Base-by-base conservation (phyloP, 1,140 invertebrate genomes). In the Riptortus pedestris region DNA sequence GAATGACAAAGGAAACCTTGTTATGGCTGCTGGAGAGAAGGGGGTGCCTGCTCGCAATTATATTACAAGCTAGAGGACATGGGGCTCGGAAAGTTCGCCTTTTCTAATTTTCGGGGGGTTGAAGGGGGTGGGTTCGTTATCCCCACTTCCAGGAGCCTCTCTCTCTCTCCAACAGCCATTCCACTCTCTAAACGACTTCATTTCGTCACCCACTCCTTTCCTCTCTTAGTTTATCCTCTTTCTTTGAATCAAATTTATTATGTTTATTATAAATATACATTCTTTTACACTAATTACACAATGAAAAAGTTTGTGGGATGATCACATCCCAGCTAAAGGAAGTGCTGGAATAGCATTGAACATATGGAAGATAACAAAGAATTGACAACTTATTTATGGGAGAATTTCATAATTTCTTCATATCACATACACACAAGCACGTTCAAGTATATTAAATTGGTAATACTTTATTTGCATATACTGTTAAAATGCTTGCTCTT, bases 1-100 rank as follows among this genome's bases (percentile, higher is more conserved):
- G 51, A 55, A 55, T 55, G 51, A 55, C 51, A 55, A 55, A 55
- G 51, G 51, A 55, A 55, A 55, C 51, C 51, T 55, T 55, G 51
- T 55, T 55, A 55, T 55, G 51, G 51, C 51, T 55, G 18, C 51
- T 55, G n/a, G 18, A 26, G 51, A 14, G 24, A 24, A 55, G 24
- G 51, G 51, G 51, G 51, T 12, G 51, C 51, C 24, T 14, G 31
- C 24, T 55, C 51, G 51, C 51, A 55, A 55, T 55, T 55, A 55
- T 55, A 55, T 55, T 55, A 55, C 51, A 55, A 55, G 51, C 51
- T 55, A 26, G 51, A 55, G 51, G 24, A 55, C 51, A 55, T 24
- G 51, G 51, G 51, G 51, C 24, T 55, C 18, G 51, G 26, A 55
- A 55, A 55, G 51, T 55, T 55, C 51, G 51, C 51, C 51, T 55